These are phyloP conservation scores for Ophion ventricosus DNA, from an alignment of 2,888 invertebrate species.

Conservation along the genomic window DNA sequence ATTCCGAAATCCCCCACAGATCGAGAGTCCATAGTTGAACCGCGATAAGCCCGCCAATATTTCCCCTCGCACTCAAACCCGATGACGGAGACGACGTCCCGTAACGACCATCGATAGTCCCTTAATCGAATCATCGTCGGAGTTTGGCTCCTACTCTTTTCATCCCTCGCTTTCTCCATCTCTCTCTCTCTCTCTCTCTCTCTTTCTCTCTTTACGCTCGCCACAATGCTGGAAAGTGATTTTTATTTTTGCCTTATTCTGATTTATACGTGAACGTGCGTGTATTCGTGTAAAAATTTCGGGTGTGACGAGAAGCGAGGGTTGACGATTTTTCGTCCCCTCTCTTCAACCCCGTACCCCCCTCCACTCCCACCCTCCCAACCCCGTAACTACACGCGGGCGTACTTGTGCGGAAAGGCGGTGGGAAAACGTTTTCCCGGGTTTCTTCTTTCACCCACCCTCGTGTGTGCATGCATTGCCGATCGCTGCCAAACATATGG, in stretches of 20 bases:
- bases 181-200: conserved; percentile 49
- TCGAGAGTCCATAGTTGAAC: conserved; percentile 74
- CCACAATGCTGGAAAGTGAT: conserved; percentile 83
- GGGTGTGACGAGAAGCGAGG: conserved; percentile 56
- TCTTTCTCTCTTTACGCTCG: conserved; percentile 58
- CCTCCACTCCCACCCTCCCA: conserved; percentile 1
- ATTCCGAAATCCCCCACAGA: conserved; percentile 53
- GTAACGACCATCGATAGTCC: conserved; percentile 81
- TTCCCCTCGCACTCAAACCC: conserved; percentile 63
- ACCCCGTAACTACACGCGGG: background rate
- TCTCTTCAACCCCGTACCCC: conserved; percentile 8
- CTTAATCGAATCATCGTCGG: conserved; percentile 81
- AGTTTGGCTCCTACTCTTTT: background rate
- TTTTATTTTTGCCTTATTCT: conserved; percentile 82
- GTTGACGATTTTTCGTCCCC: conserved; percentile 49
- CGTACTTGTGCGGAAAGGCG: conserved; percentile 22
- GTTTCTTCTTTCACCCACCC: conserved; percentile 45
- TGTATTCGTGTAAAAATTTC: conserved; percentile 56
- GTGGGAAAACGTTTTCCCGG: conserved; percentile 59
- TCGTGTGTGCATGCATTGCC: background rate
- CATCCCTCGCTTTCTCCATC: conserved; percentile 1
- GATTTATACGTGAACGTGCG: conserved; percentile 77
- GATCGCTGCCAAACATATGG: background rate
- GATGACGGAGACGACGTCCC: conserved; percentile 70
- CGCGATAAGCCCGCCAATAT: conserved; percentile 76